Evolutionary conservation across 37 sponge, comb jelly and placozoan genomes (phyloP).

Genomic region (Chondrosia reniformis): DNA sequence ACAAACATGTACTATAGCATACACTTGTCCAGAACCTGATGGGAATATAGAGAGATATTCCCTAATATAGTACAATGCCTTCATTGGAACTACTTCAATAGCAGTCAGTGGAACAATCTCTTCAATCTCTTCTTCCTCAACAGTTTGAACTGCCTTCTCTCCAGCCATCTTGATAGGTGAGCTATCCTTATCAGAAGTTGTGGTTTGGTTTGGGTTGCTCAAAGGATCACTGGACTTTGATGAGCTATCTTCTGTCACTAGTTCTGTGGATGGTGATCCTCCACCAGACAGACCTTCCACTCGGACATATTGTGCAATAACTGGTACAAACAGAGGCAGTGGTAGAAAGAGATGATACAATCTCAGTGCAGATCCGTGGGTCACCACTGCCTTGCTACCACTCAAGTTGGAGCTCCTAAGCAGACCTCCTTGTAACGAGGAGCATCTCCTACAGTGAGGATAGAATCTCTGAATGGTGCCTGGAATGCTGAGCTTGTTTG

Average conservation of each 20-base stretch:
- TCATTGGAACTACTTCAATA: not conserved
- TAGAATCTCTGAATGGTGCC: constrained; percentile 44
- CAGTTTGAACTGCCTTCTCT: too few relatives aligned
- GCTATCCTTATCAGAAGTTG: too few relatives aligned
- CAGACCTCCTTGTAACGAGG: constrained; percentile 54
- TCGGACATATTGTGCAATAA: too few relatives aligned
- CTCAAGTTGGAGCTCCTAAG: not conserved
- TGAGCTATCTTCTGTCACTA: too few relatives aligned
- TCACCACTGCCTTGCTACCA: constrained; percentile 12
- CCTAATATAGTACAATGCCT: not conserved
- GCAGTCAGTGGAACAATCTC: not conserved
- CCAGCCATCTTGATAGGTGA: too few relatives aligned
- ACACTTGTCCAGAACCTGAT: constrained; percentile 4
- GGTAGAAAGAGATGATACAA: constrained; percentile 69
- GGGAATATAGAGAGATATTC: constrained; percentile 6
- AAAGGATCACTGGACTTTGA: too few relatives aligned
- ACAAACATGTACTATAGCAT: constrained; percentile 13
- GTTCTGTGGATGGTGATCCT: too few relatives aligned
- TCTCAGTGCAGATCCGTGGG: constrained; percentile 47
- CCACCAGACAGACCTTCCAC: too few relatives aligned
- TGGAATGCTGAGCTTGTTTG: constrained; percentile 27
- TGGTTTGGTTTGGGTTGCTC: too few relatives aligned
- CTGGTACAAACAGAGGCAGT: constrained; percentile 40
- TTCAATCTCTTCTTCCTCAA: not conserved
- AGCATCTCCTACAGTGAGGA: constrained; percentile 67